phyloP scores from a whole-genome alignment of 2,888 invertebrate genomes.

The Drosophila atripex region DNA sequence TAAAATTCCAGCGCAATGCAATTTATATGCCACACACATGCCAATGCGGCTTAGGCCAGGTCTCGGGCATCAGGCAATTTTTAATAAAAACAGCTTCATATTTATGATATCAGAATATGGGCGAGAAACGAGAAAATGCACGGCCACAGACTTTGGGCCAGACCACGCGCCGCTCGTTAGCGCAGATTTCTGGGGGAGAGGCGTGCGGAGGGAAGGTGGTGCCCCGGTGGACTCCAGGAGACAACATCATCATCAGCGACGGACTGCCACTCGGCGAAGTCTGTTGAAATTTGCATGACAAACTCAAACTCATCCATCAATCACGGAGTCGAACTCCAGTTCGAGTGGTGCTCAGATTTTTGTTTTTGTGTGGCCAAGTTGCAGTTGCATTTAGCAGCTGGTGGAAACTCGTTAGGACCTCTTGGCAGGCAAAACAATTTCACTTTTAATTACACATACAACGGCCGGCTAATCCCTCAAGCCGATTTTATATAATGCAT shows the following conservation, averaged over 20 bases:
- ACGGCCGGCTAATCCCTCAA: constrained; percentile 58
- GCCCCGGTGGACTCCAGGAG: constrained; percentile 22
- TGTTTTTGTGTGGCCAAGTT: constrained; percentile 26
- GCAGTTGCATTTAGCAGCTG: constrained; percentile 31
- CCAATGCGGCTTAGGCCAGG: constrained; percentile 52
- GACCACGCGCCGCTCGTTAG: constrained; percentile 78
- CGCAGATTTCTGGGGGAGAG: constrained; percentile 10
- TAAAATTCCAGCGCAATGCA: constrained; percentile 77
- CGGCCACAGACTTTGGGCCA: constrained; percentile 28
- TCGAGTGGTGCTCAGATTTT: constrained; percentile 26
- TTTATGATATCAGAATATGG: constrained; percentile 77
- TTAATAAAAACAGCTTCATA: constrained; percentile 78
- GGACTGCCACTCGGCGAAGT: constrained; percentile 21
- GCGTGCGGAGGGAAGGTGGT: neutral
- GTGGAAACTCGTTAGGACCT: constrained; percentile 66
- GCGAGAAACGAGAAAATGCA: constrained; percentile 22
- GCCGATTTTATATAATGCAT: constrained; percentile 53
- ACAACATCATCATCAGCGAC: constrained; percentile 48
- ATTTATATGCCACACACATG: constrained; percentile 79
- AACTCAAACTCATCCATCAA: constrained; percentile 80
- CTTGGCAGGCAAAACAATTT: constrained; percentile 65
- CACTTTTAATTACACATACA: constrained; percentile 69
- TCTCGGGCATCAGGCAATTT: constrained; percentile 62
- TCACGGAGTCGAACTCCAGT: constrained; percentile 62
- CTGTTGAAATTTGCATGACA: constrained; percentile 79